These are phyloP conservation scores for Drosophila tsacasi DNA, from an alignment of 1,140 invertebrate species.

Conservation along the genomic window DNA sequence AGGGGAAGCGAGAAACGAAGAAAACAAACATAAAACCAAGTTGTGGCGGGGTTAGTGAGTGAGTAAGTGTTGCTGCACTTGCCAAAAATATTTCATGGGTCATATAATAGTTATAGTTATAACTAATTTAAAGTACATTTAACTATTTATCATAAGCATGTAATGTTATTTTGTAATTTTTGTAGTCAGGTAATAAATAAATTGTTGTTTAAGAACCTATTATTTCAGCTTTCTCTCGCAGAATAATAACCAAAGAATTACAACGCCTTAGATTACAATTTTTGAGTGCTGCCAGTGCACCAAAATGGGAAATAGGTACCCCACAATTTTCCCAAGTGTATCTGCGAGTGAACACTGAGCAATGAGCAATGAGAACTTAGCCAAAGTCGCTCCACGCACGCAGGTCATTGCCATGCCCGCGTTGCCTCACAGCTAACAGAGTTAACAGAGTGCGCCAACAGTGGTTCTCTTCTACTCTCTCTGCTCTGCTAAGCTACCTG, in stretches of 20 bases:
- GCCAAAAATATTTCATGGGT: constrained; percentile 1
- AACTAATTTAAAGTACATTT: too few species aligned
- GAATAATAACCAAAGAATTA: too few species aligned
- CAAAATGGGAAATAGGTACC: not conserved
- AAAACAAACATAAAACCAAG: constrained; percentile 76
- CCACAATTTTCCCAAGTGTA: constrained; percentile 5
- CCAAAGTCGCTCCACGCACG: constrained; percentile 46
- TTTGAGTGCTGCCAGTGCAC: not conserved
- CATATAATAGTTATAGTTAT: not conserved
- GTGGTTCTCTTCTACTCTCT: constrained; percentile 18
- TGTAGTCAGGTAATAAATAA: not conserved
- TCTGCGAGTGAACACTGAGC: constrained; percentile 25
- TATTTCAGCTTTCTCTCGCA: not conserved
- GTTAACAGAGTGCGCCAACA: constrained; percentile 28
- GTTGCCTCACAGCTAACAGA: constrained; percentile 42
- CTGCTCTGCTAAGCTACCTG: constrained; percentile 20
- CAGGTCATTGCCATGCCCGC: constrained; percentile 57
- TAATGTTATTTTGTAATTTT: not conserved
- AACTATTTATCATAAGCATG: not conserved
- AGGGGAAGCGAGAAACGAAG: constrained; percentile 65
- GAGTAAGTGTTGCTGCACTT: constrained; percentile 12
- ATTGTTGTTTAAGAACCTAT: not conserved
- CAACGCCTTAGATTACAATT: not conserved
- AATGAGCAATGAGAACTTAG: constrained; percentile 43
- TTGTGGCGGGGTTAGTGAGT: constrained; percentile 19